Base-by-base conservation (phyloP, 2,888 invertebrate species). In the Glomeris marginata region DNA sequence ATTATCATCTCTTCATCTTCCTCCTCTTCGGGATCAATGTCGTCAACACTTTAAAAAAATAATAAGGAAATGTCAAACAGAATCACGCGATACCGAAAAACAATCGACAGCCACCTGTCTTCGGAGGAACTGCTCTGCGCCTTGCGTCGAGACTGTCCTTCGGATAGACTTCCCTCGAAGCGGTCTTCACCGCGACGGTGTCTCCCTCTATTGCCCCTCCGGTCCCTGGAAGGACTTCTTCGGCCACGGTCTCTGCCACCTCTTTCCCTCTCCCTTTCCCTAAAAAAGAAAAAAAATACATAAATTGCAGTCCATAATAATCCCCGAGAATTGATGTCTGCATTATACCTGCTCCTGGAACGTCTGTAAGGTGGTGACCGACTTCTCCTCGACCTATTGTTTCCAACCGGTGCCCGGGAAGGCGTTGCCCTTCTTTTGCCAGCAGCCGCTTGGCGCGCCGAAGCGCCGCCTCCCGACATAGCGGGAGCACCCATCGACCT, bases 1-100 rank as follows among this genome's bases (percentile, higher is more conserved):
- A 95, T 95, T 58, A 92, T 86, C 58, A 81, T 81, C 64, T 94
- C 90, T 63, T 94, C 94, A 59, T 88, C 86, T 65, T 91, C 90
- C 46, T 70, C 70, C 56, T 87, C 87, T 53, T 90, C 86, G 53
- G 82, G 78, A 36, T 66, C 66, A 16, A 85, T 75, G 60, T 83
- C 78, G 49, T 84, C 61, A 28, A 67, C 52, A 34, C 69, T 69
- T 56, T 11, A 4, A 45, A 20, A 44, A 21, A 45, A 45, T n/a
- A 11, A 20, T 11, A 16, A 44, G 11, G 13, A 42, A 45, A n/a
- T n/a, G n/a, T n/a, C n/a, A n/a, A n/a, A n/a, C n/a, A n/a, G n/a
- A n/a, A n/a, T n/a, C n/a, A n/a, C n/a, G n/a, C n/a, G n/a, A n/a
- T n/a, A n/a, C n/a, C n/a, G n/a, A n/a, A n/a, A n/a, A n/a, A n/a